Evolutionary conservation across 2,888 invertebrate species (phyloP).

Genomic region (Cephalotes varians): DNA sequence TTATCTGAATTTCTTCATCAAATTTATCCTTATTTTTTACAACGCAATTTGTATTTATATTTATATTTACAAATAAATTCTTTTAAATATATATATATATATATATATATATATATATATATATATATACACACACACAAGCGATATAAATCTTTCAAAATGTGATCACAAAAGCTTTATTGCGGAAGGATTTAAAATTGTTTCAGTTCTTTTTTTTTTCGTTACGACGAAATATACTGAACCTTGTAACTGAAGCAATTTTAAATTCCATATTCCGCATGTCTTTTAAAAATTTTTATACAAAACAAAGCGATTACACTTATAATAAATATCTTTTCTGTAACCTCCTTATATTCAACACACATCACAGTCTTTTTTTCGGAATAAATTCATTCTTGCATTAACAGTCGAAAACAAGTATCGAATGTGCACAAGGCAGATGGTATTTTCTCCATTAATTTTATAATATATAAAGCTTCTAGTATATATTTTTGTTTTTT

Average conservation of each 20-base stretch:
- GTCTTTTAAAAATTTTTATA: not conserved
- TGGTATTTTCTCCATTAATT: constrained; percentile 81
- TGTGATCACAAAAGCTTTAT: constrained; percentile 1
- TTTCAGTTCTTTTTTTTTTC: not conserved
- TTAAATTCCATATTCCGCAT: not conserved
- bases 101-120: not conserved
- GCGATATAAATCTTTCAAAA: not conserved
- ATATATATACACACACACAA: constrained; percentile 7
- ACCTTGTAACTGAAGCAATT: not conserved
- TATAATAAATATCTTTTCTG: constrained; percentile 12
- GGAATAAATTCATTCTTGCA: constrained; percentile 53
- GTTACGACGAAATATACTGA: not conserved
- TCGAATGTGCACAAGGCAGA: constrained; percentile 81
- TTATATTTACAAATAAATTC: constrained; percentile 32
- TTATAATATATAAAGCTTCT: constrained; percentile 82
- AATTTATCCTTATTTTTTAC: not conserved
- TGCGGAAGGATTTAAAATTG: not conserved
- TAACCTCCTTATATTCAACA: not conserved
- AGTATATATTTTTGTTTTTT: constrained; percentile 79
- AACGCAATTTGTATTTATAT: constrained; percentile 1
- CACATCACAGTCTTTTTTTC: constrained; percentile 16
- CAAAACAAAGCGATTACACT: not conserved
- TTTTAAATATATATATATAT: not conserved
- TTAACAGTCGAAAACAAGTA: constrained; percentile 65
- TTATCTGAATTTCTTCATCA: not conserved